Evolutionary conservation across 2,888 invertebrate genomes (phyloP), one percentile per base, ranked within the genome.

Genomic region (Ellobium chinense): DNA sequence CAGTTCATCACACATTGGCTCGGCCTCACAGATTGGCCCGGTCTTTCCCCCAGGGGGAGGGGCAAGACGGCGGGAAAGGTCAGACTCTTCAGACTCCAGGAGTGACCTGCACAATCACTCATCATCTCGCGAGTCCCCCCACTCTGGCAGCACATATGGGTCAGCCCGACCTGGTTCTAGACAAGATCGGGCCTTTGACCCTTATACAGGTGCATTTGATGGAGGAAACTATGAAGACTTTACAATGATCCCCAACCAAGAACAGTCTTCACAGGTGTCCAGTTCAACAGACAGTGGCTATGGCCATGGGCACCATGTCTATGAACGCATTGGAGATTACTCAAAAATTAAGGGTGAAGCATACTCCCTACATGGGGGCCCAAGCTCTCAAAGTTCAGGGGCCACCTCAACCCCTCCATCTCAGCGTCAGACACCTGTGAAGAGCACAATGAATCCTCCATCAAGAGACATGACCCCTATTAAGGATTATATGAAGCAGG

Each of bases 231-330:
- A 27, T 46, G 80, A 75, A 54, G 80, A 80, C 9, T 54, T 69
- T 0, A 63, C 39, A 29, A 37, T 58, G 39, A 62, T 75, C 21
- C 36, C 75, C 29, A 80, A 75, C 56, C 83, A 82, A 46, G 91
- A 91, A 74, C 91, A 91, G 1, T 85, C 87, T 0, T 91, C 91
- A 3, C 91, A 91, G 72, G 91, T 92, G 58, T 91, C 92, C 14
- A 91, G 91, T 78, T 91, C 91, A 0, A 90, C 91, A 54, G 92
- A 92, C 82, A 91, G 91, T 84, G 91, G 92, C 18, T 91, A 91
- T 80, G 90, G 88, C 5, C 90, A 90, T 37, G 85, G 88, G n/a
- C 90, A 91, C 79, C 85, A 84, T 70, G 81, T 88, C 27, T 87
- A 87, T 78, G 90, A 91, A 56, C 85, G 86, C 72, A 80, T 83